Conservation (phyloP, 2,888 invertebrate species). For the Pyralis farinalis region DNA sequence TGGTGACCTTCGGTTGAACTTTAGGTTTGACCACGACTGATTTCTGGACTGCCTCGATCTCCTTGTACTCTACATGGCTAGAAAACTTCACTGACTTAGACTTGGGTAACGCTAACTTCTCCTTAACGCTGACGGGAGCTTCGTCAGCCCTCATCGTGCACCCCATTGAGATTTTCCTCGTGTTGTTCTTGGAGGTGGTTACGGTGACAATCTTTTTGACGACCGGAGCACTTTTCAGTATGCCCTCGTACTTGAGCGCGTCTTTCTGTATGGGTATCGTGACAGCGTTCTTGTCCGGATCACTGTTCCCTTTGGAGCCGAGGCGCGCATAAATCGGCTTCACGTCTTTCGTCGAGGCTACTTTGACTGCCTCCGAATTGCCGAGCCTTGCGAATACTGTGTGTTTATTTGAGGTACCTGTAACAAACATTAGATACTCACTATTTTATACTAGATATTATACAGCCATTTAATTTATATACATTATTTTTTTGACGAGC, state of each 20-base stretch:
- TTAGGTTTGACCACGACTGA: constrained; percentile 14
- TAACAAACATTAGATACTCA: constrained; percentile 16
- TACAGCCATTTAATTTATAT: no score
- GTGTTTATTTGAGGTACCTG: constrained; percentile 35
- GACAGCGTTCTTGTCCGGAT: constrained; percentile 14
- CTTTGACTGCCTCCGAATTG: constrained; percentile 36
- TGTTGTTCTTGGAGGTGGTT: constrained; percentile 48
- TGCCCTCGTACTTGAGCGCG: constrained; percentile 71
- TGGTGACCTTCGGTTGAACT: constrained; percentile 25
- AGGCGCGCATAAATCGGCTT: constrained; percentile 64
- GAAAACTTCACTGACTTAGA: constrained; percentile 72
- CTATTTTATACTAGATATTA: no score
- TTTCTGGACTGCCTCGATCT: constrained; percentile 48
- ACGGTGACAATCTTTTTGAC: constrained; percentile 53
- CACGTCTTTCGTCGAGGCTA: constrained; percentile 29
- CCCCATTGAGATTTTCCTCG: constrained; percentile 53
- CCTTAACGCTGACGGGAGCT: constrained; percentile 57
- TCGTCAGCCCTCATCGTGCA: constrained; percentile 74
- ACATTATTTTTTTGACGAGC: no score
- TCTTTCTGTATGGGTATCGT: constrained; percentile 53
- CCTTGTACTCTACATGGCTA: constrained; percentile 64
- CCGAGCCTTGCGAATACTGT: constrained; percentile 72
- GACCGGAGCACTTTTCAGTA: constrained; percentile 47
- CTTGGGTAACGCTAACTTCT: constrained; percentile 57
- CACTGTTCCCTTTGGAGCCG: constrained; percentile 44